These are phyloP conservation scores for Mus spretus DNA, from an alignment of 2,797 vertebrate species.

Conservation along the genomic window DNA sequence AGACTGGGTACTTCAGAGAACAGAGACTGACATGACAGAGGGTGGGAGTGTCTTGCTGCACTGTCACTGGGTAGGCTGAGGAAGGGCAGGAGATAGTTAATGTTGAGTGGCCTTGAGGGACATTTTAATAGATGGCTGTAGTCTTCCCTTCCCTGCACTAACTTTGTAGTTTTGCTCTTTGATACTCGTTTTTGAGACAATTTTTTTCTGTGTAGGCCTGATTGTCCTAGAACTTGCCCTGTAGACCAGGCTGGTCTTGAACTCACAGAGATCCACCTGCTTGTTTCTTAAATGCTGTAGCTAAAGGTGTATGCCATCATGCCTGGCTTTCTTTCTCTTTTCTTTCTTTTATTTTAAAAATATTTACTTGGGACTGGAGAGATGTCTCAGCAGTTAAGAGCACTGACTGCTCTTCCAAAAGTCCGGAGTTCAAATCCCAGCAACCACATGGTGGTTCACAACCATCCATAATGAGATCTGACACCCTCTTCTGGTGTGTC, in stretches of 20 bases:
- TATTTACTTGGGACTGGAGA: background rate
- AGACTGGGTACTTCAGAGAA: background rate
- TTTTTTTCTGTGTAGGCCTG: too few species aligned
- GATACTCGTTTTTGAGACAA: background rate
- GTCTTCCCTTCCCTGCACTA: background rate
- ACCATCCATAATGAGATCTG: too few species aligned
- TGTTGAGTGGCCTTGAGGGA: background rate
- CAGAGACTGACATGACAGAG: background rate
- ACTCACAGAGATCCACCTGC: background rate
- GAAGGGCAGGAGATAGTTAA: background rate
- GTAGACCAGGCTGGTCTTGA: background rate
- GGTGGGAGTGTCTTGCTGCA: background rate
- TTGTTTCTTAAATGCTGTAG: background rate
- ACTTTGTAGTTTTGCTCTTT: background rate
- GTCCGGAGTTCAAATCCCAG: too few species aligned
- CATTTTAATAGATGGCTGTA: background rate
- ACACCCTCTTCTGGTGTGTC: too few species aligned
- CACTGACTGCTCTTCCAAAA: too few species aligned
- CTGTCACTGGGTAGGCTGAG: background rate
- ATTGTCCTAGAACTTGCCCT: background rate
- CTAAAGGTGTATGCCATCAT: background rate
- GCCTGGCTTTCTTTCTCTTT: background rate
- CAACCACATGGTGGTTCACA: too few species aligned
- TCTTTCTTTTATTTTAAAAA: background rate
- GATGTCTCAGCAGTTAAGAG: too few species aligned